Evolutionary conservation across 2,797 vertebrate genomes (phyloP).

Genomic region (Gobio occitaniae): DNA sequence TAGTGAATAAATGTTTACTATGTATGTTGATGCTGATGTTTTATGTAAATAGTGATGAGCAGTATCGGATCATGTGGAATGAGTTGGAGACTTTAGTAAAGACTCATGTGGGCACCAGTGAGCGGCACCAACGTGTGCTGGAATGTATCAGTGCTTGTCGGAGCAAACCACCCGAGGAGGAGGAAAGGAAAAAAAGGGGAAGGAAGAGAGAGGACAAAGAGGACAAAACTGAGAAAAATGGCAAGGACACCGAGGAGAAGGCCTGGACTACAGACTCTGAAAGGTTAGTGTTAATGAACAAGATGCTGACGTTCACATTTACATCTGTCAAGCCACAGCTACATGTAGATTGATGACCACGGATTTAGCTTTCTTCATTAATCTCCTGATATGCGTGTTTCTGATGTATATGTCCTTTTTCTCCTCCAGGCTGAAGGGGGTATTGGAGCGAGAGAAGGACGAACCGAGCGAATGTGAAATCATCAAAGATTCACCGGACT

Average conservation of each 20-base stretch:
- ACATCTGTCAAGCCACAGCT: not conserved
- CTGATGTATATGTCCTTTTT: slow-evolving; percentile 25
- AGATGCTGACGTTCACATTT: slow-evolving; percentile 3
- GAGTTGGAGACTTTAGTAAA: slow-evolving; percentile 96
- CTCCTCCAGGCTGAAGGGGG: slow-evolving; percentile 84
- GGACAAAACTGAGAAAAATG: slow-evolving; percentile 88
- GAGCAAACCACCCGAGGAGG: slow-evolving; percentile 97
- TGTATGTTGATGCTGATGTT: not conserved
- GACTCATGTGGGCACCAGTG: slow-evolving; percentile 88
- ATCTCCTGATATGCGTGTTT: slow-evolving; percentile 4
- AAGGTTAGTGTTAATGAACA: slow-evolving; percentile 74
- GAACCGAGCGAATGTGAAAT: slow-evolving; percentile 89
- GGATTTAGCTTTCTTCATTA: slow-evolving; percentile 18
- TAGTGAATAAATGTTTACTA: not conserved
- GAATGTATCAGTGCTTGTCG: slow-evolving; percentile 94
- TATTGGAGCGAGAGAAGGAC: slow-evolving; percentile 90
- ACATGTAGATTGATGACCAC: not conserved
- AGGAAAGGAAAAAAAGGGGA: slow-evolving; percentile 96
- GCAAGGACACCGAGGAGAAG: slow-evolving; percentile 92
- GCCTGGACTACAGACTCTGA: slow-evolving; percentile 90
- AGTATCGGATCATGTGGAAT: slow-evolving; percentile 99
- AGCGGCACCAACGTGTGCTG: slow-evolving; percentile 92
- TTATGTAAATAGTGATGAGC: slow-evolving; percentile 85
- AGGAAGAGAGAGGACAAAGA: slow-evolving; percentile 97
- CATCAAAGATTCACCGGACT: slow-evolving; percentile 98